Conservation (phyloP, 2,113 vertebrate genomes). For the Thryonomys swinderianus region DNA sequence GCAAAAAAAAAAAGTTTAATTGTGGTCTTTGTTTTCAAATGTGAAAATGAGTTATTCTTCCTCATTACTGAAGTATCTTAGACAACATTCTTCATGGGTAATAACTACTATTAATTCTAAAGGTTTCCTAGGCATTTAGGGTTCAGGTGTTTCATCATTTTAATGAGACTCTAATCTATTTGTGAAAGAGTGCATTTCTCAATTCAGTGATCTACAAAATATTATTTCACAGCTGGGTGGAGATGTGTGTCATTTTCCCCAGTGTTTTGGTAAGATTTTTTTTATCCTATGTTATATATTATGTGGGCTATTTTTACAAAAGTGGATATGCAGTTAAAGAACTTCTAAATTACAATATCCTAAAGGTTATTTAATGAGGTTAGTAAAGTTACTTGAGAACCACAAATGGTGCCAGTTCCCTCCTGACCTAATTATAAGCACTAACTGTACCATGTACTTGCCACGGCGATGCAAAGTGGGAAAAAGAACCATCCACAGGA, state of each 20-base stretch:
- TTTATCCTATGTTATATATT: neutral
- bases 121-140: neutral
- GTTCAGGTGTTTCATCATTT: neutral
- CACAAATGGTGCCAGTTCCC: slow-evolving; percentile 43
- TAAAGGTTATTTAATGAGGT: slow-evolving; percentile 53
- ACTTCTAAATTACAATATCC: slow-evolving; percentile 25
- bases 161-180: neutral
- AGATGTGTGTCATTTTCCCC: neutral
- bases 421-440: slow-evolving; percentile 33
- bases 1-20: neutral
- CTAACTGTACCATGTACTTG: neutral
- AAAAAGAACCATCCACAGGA: slow-evolving; percentile 23
- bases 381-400: slow-evolving; percentile 9
- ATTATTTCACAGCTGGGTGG: neutral
- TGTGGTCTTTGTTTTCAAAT: neutral
- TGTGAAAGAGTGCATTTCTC: neutral
- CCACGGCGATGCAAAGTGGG: neutral
- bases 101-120: neutral
- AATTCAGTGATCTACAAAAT: slow-evolving; percentile 4
- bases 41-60: neutral
- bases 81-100: neutral
- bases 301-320: slow-evolving; percentile 39
- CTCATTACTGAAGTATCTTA: neutral
- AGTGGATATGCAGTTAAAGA: slow-evolving; percentile 40
- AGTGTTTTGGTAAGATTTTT: neutral